A percentile compares a stretch with the other conserved stretches of the same genome.
phyloP scores from a whole-genome alignment of 37 sponge, comb jelly and placozoan species.

The Bolinopsis microptera region DNA sequence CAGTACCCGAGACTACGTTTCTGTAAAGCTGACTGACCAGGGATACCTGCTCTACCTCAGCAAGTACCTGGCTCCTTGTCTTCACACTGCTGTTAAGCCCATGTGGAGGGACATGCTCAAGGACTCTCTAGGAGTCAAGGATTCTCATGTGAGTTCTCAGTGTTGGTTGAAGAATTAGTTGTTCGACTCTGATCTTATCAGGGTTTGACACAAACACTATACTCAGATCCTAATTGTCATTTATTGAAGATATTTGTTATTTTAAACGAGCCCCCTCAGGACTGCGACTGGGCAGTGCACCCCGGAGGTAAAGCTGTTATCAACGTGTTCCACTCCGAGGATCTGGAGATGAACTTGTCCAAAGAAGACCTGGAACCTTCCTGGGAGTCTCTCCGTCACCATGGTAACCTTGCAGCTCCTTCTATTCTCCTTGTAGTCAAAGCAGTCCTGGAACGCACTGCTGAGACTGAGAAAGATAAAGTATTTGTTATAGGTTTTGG shows the following conservation, averaged over 20 bases:
- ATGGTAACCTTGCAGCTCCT: slow-evolving; percentile 65
- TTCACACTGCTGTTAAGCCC: slow-evolving; percentile 7
- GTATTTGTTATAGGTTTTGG: slow-evolving; percentile 48
- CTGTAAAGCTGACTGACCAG: slow-evolving; percentile 48
- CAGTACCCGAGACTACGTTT: slow-evolving; percentile 38
- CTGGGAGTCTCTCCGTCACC: slow-evolving; percentile 48
- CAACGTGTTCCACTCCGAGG: slow-evolving; percentile 58
- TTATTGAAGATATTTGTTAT: too few species aligned
- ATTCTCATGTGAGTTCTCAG: slow-evolving; percentile 25
- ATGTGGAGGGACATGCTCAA: slow-evolving; percentile 37
- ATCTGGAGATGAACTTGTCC: slow-evolving; percentile 48
- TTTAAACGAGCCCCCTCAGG: slow-evolving; percentile 7
- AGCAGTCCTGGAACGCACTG: not conserved
- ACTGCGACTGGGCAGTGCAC: slow-evolving; percentile 60
- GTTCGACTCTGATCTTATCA: too few species aligned
- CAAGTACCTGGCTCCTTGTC: slow-evolving; percentile 32
- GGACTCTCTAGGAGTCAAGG: slow-evolving; percentile 17
- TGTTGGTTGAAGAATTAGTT: too few species aligned
- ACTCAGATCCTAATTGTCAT: too few species aligned
- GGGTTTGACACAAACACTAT: too few species aligned
- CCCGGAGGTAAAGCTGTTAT: slow-evolving; percentile 64
- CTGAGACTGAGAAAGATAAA: slow-evolving; percentile 6
- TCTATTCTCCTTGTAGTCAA: slow-evolving; percentile 23
- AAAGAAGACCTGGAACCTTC: slow-evolving; percentile 33
- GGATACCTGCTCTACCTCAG: slow-evolving; percentile 50